These are phyloP conservation scores for Oppia nitens DNA, from an alignment of 1,140 invertebrate genomes.

Conservation along the genomic window DNA sequence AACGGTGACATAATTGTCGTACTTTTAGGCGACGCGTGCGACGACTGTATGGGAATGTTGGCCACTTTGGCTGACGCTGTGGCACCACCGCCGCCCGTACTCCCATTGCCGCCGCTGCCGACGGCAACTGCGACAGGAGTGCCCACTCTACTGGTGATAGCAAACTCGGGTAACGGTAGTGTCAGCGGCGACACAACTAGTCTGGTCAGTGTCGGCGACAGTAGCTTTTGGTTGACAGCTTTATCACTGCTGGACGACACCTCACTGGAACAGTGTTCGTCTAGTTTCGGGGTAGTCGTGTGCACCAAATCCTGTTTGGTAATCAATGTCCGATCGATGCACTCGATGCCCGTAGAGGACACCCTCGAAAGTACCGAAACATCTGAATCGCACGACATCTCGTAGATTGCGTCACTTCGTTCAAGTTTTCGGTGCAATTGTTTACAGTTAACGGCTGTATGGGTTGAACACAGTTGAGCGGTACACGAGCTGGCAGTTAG, in stretches of 20 bases:
- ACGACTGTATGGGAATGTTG: conserved; percentile 4
- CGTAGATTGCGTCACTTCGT: neutral
- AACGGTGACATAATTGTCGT: conserved; percentile 15
- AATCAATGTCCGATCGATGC: neutral
- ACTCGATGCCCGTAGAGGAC: conserved; percentile 1
- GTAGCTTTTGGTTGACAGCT: conserved; percentile 1
- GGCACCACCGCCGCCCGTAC: neutral
- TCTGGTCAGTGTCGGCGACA: neutral
- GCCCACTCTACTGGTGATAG: conserved; percentile 34
- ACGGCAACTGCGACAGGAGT: neutral
- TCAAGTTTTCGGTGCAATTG: neutral
- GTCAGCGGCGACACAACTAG: conserved; percentile 38
- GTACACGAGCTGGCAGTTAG: neutral
- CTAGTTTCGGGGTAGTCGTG: conserved; percentile 1
- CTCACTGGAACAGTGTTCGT: conserved; percentile 13
- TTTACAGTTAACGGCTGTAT: neutral
- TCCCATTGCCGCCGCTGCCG: neutral
- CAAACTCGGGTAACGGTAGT: conserved; percentile 65
- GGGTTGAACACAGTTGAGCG: neutral
- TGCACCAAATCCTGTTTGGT: conserved; percentile 4
- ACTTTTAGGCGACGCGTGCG: conserved; percentile 13
- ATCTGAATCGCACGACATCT: neutral
- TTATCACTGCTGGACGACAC: conserved; percentile 17
- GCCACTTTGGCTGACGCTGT: neutral
- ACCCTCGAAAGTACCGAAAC: neutral